phyloP scores from a whole-genome alignment of 2,888 invertebrate genomes.

The Terebella lapidaria region DNA sequence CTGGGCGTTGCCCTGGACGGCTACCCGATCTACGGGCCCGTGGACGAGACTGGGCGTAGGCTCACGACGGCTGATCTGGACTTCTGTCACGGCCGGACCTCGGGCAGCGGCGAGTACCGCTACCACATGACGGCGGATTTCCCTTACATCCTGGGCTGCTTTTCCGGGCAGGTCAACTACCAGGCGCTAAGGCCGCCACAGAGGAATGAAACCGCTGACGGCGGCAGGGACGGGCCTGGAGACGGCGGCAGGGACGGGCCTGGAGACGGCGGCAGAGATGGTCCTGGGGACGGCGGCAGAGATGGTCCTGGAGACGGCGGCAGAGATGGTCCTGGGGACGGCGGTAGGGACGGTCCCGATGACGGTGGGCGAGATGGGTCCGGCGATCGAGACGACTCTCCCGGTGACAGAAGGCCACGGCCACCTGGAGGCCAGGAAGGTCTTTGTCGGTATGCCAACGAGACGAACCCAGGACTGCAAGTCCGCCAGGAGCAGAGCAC shows the following conservation, averaged over 20 bases:
- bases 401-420: no score
- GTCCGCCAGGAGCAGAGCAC: no score
- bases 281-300: background rate
- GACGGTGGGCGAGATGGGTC: background rate
- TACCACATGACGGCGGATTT: constrained; percentile 22
- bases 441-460: no score
- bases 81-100: constrained; percentile 19
- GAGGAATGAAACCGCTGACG: no score
- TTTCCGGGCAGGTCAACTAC: constrained; percentile 8
- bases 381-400: background rate
- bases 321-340: background rate
- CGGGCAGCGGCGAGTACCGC: constrained; percentile 18
- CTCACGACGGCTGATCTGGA: constrained; percentile 19
- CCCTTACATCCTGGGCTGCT: constrained; percentile 25
- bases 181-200: no score
- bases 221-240: no score
- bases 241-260: no score
- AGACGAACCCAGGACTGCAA: no score
- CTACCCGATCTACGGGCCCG: constrained; percentile 25
- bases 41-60: background rate
- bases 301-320: background rate
- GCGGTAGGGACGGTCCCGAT: background rate
- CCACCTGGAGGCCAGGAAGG: no score
- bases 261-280: no score
- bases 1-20: constrained; percentile 27